Base-by-base conservation (phyloP, 1,140 invertebrate genomes). In the Yoshiicerus persimilis region DNA sequence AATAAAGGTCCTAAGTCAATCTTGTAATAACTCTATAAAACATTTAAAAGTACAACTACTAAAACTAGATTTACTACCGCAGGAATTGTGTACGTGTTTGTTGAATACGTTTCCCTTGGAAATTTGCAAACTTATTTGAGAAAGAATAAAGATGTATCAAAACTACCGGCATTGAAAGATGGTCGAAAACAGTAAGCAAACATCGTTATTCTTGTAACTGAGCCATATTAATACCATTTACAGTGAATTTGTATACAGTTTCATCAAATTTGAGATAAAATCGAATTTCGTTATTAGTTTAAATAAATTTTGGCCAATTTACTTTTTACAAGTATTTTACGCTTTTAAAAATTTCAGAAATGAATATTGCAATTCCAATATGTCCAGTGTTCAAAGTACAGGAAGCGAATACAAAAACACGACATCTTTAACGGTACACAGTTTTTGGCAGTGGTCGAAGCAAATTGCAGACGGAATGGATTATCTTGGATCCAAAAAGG, bases 81-180 rank as follows among this genome's bases (percentile, higher is more conserved):
- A 77, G 70, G 86, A 70, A 1, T 75, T 25, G 32, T 84, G 2
- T 88, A 88, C 25, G 30, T 88, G 1, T 84, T 88, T 30, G 87
- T 84, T 2, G 80, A 88, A 84, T 84, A 84, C 13, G 32, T 80
- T 47, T 1, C 80, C 0, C 23, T 84, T n/a, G 87, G 87, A 0
- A 84, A 47, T 88, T 13, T 88, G 34, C 30, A 84, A 30, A 70
- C 27, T 41, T 85, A 66, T 16, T 27, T 88, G 41, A 80, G 87
- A 34, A 77, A 36, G 6, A 36, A 34, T 16, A 70, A 27, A 27
- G 23, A 1, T 10, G 4, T 30, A 30, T 10, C 13, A 2, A 30
- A 27, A 9, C 25, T 30, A 30, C 8, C 25, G 1, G 10, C 10
- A 1, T 5, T 2, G 27, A 27, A 5, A 8, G 64, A 30, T 2